These are phyloP conservation scores for Falco berigora DNA, from an alignment of 2,797 vertebrate species.

Conservation along the genomic window DNA sequence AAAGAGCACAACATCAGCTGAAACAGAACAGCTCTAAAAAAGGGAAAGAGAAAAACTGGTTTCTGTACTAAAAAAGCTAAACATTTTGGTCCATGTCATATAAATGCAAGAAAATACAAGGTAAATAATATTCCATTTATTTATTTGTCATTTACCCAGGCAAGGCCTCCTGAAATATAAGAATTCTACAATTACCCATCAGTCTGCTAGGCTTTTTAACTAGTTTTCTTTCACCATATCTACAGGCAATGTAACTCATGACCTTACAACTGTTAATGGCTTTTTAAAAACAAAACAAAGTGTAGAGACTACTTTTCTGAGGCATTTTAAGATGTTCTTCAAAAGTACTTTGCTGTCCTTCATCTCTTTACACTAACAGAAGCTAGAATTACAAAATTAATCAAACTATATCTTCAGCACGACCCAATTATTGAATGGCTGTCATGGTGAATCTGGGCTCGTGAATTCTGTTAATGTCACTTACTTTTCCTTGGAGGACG, in stretches of 20 bases:
- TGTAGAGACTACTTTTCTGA: not conserved
- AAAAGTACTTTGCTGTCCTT: not conserved
- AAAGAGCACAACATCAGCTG: not conserved
- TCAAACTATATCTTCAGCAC: not conserved
- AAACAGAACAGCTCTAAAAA: not conserved
- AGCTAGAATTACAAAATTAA: not conserved
- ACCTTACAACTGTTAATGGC: not conserved
- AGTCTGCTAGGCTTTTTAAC: not conserved
- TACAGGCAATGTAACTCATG: not conserved
- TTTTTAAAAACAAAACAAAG: not conserved
- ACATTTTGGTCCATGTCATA: not conserved
- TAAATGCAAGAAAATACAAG: not conserved
- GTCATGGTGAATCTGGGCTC: not conserved
- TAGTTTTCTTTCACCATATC: not conserved
- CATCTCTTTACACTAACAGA: not conserved
- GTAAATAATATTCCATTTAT: not conserved
- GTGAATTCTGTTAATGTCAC: not conserved
- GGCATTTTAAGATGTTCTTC: not conserved
- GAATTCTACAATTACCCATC: not conserved
- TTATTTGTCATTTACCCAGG: not conserved
- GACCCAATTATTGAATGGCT: not conserved
- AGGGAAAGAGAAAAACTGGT: not conserved
- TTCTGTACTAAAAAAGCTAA: not conserved
- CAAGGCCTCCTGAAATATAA: not conserved
- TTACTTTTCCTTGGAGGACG: not conserved